These are phyloP conservation scores for Gymnorhina tibicen DNA, from an alignment of 2,113 vertebrate species.

Conservation along the genomic window DNA sequence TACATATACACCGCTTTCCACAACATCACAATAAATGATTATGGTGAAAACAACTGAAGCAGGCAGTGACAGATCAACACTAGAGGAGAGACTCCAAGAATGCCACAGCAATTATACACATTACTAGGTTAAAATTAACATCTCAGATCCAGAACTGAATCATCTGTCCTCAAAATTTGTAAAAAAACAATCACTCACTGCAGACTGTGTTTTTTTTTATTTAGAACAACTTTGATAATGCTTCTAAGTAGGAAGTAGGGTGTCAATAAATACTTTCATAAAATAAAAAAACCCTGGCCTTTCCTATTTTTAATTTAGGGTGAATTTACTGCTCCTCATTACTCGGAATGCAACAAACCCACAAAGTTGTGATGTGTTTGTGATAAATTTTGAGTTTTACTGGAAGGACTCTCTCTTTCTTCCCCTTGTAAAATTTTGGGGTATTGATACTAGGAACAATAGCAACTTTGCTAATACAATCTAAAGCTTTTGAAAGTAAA, in stretches of 20 bases:
- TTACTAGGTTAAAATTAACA: background rate
- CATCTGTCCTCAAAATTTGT: background rate
- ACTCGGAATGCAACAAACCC: background rate
- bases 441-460: background rate
- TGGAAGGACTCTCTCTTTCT: background rate
- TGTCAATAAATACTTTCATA: background rate
- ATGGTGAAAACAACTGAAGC: background rate
- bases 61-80: background rate
- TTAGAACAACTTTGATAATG: background rate
- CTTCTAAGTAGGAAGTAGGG: background rate
- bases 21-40: background rate
- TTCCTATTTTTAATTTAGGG: background rate
- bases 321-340: background rate
- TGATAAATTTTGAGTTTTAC: background rate
- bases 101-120: background rate
- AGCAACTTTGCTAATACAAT: background rate
- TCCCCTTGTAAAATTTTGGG: background rate
- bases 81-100: background rate
- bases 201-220: background rate
- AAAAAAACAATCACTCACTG: background rate
- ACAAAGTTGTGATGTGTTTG: background rate
- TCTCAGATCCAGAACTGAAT: background rate
- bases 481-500: background rate
- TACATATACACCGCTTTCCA: background rate
- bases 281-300: background rate